Conservation (phyloP, 2,888 invertebrate genomes). For the Sylvicola cinctus region DNA sequence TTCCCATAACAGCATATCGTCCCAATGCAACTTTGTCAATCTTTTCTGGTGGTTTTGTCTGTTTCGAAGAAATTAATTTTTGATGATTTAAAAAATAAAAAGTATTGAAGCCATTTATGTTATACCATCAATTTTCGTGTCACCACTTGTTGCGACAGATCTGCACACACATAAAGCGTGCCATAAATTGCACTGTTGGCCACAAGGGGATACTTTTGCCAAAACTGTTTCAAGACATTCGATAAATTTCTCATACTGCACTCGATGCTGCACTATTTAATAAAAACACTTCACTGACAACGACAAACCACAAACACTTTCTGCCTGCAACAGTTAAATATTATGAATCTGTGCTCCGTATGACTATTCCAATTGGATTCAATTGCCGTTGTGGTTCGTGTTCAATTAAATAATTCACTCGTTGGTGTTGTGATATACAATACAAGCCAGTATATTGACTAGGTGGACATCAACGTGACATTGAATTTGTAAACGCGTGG, state of each 20-base stretch:
- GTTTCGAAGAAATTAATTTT: slow-evolving; percentile 2
- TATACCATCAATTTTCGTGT: slow-evolving; percentile 45
- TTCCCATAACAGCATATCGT: slow-evolving; percentile 39
- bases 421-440: too few species aligned
- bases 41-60: slow-evolving; percentile 16
- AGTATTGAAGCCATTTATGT: slow-evolving; percentile 8
- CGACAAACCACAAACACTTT: too few species aligned
- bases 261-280: too few species aligned
- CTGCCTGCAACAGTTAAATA: too few species aligned
- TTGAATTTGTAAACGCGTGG: too few species aligned
- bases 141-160: slow-evolving; percentile 56
- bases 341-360: too few species aligned
- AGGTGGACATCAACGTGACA: too few species aligned
- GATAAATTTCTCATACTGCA: slow-evolving; percentile 4
- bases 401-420: too few species aligned
- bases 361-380: too few species aligned
- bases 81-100: slow-evolving; percentile 1
- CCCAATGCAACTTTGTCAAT: slow-evolving; percentile 31
- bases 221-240: slow-evolving; percentile 12
- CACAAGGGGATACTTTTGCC: slow-evolving; percentile 29
- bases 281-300: too few species aligned
- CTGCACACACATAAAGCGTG: slow-evolving; percentile 55
- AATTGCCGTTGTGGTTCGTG: too few species aligned
- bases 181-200: slow-evolving; percentile 48
- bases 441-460: too few species aligned